Evolutionary conservation across 92 coral and sea anemone genomes (phyloP).

Genomic region (Blastomussa wellsi): DNA sequence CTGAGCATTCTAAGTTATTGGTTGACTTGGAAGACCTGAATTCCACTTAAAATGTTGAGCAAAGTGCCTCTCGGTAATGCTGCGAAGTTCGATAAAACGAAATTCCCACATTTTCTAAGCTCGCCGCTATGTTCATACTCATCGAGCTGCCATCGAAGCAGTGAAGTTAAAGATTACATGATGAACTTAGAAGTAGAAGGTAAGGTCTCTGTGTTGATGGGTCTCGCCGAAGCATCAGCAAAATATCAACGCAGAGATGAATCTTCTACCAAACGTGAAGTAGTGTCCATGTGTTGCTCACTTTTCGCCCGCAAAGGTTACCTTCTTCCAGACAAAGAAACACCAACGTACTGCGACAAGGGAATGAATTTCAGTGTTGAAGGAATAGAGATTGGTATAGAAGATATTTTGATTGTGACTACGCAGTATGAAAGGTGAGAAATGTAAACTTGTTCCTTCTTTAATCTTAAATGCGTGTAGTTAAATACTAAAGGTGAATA

Average conservation of each 20-base stretch:
- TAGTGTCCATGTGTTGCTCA: conserved; percentile 11
- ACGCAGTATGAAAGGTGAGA: conserved; percentile 14
- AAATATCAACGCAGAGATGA: background rate
- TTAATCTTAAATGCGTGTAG: no score
- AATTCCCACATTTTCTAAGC: background rate
- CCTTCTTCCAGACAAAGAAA: background rate
- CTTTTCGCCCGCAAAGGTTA: conserved; percentile 26
- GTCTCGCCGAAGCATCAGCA: conserved; percentile 22
- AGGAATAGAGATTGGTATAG: conserved; percentile 11
- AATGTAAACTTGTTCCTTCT: background rate
- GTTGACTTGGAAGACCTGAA: no score
- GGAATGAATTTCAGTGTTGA: conserved; percentile 16
- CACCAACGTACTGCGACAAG: background rate
- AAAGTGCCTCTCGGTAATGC: no score
- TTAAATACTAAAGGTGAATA: no score
- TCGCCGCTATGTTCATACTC: conserved; percentile 7
- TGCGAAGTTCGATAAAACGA: background rate
- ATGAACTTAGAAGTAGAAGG: conserved; percentile 7
- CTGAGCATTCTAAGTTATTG: no score
- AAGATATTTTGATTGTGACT: conserved; percentile 11
- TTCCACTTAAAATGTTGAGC: no score
- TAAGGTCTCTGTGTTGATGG: conserved; percentile 7
- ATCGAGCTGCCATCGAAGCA: background rate
- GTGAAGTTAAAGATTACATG: background rate
- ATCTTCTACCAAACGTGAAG: conserved; percentile 1